These are phyloP conservation scores for Epizoanthus scotinus DNA, from an alignment of 92 coral and sea anemone genomes.

Conservation along the genomic window DNA sequence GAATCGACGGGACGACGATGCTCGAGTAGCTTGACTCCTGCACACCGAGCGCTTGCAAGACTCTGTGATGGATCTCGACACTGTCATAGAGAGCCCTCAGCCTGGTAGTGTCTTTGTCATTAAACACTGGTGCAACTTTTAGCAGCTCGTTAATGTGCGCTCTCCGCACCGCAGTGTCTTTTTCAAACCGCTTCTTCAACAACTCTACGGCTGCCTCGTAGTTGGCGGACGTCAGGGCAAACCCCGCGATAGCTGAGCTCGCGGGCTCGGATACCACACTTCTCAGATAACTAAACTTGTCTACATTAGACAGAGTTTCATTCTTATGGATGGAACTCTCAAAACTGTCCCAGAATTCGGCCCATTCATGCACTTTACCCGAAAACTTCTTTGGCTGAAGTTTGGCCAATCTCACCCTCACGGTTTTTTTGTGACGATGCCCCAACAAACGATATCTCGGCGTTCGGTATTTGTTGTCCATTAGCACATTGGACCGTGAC, in stretches of 20 bases:
- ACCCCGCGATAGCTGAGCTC: conserved; percentile 40
- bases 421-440: too few species aligned
- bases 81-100: conserved; percentile 41
- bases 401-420: conserved; percentile 48
- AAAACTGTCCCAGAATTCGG: conserved; percentile 55
- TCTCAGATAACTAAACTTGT: conserved; percentile 48
- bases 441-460: too few species aligned
- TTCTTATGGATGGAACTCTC: conserved; percentile 43
- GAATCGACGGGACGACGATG: conserved; percentile 51
- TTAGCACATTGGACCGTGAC: not conserved
- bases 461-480: not conserved
- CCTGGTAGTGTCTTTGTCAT: too few species aligned
- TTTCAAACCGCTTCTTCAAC: conserved; percentile 38
- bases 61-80: conserved; percentile 42
- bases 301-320: conserved; percentile 22
- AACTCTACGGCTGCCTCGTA: conserved; percentile 40
- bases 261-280: conserved; percentile 44
- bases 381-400: conserved; percentile 34
- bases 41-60: conserved; percentile 13
- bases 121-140: conserved; percentile 34
- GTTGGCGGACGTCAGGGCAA: conserved; percentile 35
- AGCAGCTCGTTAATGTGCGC: conserved; percentile 48
- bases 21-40: conserved; percentile 34
- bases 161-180: conserved; percentile 28
- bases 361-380: conserved; percentile 51